phyloP scores from a whole-genome alignment of 92 coral and sea anemone species.

The Pocillopora meandrina region DNA sequence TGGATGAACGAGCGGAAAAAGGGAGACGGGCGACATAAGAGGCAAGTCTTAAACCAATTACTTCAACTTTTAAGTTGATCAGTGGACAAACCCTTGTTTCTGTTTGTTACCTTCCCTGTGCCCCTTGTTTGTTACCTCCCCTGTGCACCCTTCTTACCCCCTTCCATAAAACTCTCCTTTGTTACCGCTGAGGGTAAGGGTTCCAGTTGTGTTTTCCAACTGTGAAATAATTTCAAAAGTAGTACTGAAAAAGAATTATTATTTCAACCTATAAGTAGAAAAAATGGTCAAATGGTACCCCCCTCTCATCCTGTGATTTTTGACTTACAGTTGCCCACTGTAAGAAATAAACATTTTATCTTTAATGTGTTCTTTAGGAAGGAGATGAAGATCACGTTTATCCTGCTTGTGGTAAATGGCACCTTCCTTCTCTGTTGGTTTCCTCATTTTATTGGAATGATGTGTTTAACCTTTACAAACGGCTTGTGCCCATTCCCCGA shows the following conservation, averaged over 20 bases:
- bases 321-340: neutral
- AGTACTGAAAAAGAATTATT: too few species aligned
- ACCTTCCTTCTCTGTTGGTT: constrained; percentile 59
- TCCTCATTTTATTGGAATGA: constrained; percentile 59
- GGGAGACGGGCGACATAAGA: neutral
- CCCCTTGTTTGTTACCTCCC: too few species aligned
- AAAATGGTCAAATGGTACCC: too few species aligned
- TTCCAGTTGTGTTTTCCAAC: too few species aligned
- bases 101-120: too few species aligned
- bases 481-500: constrained; percentile 63
- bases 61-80: too few species aligned
- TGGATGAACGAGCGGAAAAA: constrained; percentile 24
- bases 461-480: constrained; percentile 44
- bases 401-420: constrained; percentile 55
- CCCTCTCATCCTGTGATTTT: too few species aligned
- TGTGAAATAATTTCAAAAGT: too few species aligned
- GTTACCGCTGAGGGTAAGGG: too few species aligned
- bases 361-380: constrained; percentile 19
- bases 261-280: too few species aligned
- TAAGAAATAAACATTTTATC: neutral
- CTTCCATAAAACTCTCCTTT: too few species aligned
- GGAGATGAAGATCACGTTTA: constrained; percentile 57
- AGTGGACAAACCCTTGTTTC: neutral
- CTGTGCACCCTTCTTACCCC: too few species aligned
- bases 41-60: neutral